Conservation (phyloP, 2,113 vertebrate species). For the Albula goreensis region DNA sequence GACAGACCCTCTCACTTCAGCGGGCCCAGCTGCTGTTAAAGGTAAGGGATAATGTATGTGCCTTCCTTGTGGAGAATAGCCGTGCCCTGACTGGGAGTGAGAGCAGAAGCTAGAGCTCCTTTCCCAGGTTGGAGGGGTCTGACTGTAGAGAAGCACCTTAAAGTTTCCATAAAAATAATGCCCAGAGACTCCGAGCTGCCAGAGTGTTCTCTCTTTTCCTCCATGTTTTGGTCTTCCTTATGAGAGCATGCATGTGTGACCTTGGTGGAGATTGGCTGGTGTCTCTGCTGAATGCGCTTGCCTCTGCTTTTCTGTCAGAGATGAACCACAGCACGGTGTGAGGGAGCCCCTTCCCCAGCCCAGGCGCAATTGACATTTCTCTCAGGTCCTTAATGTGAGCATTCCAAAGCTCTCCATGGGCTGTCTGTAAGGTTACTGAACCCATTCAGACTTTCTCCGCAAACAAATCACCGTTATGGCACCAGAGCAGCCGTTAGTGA, state of each 20-base stretch:
- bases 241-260: conserved; percentile 49
- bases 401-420: conserved; percentile 40
- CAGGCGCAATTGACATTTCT: conserved; percentile 56
- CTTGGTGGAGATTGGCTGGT: conserved; percentile 46
- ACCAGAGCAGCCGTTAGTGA: conserved; percentile 43
- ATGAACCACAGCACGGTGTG: conserved; percentile 15
- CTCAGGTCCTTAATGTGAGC: conserved; percentile 39
- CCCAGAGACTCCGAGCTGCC: not conserved
- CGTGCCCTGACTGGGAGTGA: conserved; percentile 8
- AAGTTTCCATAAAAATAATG: not conserved
- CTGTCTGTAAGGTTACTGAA: conserved; percentile 56
- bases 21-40: conserved; percentile 19
- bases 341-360: conserved; percentile 41
- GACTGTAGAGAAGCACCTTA: not conserved
- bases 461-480: conserved; percentile 54
- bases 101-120: not conserved
- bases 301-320: not conserved
- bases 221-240: conserved; percentile 22
- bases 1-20: conserved; percentile 30
- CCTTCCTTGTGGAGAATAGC: not conserved
- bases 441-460: conserved; percentile 53
- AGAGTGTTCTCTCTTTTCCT: not conserved
- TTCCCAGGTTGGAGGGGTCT: not conserved
- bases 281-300: not conserved
- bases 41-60: conserved; percentile 9